Percentiles rank a stretch among this genome's conserved stretches.
Evolutionary conservation across 2,113 vertebrate genomes (phyloP).

Genomic region (Dunckerocampus dactyliophorus): DNA sequence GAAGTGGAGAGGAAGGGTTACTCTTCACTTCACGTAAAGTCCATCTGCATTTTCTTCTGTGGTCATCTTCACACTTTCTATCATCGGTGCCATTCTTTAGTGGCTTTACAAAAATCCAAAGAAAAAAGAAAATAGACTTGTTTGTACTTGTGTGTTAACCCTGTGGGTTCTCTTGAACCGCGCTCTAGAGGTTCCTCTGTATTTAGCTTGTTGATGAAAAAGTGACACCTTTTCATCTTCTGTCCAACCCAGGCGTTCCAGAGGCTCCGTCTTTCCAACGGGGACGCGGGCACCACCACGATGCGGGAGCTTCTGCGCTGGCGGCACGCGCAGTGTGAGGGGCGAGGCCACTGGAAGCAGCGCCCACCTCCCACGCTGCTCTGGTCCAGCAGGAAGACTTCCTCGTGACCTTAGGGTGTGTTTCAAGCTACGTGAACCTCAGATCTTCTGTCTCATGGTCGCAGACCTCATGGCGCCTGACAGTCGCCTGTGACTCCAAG

Average conservation of each 20-base stretch:
- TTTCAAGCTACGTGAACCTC: background rate
- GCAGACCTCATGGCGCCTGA: background rate
- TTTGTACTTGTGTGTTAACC: background rate
- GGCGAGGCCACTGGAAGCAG: conserved; percentile 75
- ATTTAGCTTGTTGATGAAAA: background rate
- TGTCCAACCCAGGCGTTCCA: conserved; percentile 76
- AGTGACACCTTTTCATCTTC: background rate
- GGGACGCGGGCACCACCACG: conserved; percentile 76
- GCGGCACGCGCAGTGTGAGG: conserved; percentile 82
- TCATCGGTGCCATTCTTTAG: no score
- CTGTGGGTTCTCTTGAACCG: background rate
- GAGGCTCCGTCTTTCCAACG: conserved; percentile 75
- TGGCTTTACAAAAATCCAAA: no score
- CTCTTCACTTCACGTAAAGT: no score
- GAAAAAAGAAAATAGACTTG: background rate
- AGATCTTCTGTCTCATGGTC: no score
- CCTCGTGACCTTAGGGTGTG: conserved; percentile 39
- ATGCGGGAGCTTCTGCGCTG: conserved; percentile 83
- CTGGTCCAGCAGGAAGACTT: conserved; percentile 81
- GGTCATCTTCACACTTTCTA: no score
- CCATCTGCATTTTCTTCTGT: no score
- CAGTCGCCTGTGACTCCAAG: background rate
- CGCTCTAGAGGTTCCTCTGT: background rate
- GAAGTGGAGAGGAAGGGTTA: no score
- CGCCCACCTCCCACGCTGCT: conserved; percentile 70